Base-by-base conservation (phyloP, 1,140 invertebrate species). In the Nasonia longicornis region DNA sequence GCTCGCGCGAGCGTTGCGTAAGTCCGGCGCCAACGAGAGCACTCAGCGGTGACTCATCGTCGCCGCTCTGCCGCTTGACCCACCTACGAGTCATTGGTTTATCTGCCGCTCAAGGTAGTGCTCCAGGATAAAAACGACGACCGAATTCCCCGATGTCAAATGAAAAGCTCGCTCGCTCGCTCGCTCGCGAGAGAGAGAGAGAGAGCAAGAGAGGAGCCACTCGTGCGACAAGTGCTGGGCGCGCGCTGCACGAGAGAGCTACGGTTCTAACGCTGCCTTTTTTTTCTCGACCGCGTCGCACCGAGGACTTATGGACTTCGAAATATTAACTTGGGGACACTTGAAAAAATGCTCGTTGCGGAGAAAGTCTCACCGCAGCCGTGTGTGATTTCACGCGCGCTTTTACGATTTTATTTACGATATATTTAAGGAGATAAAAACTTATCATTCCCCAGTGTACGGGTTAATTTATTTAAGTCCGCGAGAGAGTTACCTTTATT, bases 381-480 rank as follows among this genome's bases (percentile, higher is more conserved):
- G 52, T n/a, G 6, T n/a, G 3, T 16, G 48, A 7, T 7, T n/a
- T 7, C 16, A 58, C 70, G 45, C 64, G 29, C 64, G 29, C 10
- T 66, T 73, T 79, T 66, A 73, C 16, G 2, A 73, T 66, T 66
- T 79, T 79, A 73, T 79, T 79, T 73, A 73, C 70, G 58, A 73
- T 73, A 80, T 20, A 45, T n/a, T 80, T 45, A n/a, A 42, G 0
- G 1, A 72, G n/a, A 64, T 73, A 42, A 45, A 73, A 72, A 42
- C n/a, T 71, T 72, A 58, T 63, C 71, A 78, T 72, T 79, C 69
- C 14, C 2, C 66, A n/a, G 11, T 78, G 31, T 72, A 38, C 26
- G 8, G n/a, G n/a, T 31, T 63, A 38, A 64, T 64, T 72, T 79
- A 79, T 79, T 72, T 45, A 72, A 72, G 31, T 10, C 20, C 20